Evolutionary conservation across 2,797 vertebrate genomes (phyloP), one percentile per base, ranked within the genome.

Genomic region (Notolepis coatsorum): DNA sequence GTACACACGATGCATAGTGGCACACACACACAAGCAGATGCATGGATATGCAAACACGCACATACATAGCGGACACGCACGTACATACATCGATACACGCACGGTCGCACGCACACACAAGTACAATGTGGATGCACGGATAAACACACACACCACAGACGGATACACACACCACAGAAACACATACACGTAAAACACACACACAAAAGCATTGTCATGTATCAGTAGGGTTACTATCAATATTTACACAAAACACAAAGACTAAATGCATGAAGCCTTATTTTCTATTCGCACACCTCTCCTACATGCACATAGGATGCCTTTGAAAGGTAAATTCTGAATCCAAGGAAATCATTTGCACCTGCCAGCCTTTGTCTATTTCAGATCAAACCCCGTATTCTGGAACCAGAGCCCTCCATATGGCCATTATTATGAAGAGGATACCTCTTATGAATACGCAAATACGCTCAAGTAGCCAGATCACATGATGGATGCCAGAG

Each of bases 301-400:
- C n/a, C n/a, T 61, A 38, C 35, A 23, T 0, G 6, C 45, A 80
- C 51, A 81, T 69, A 76, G 51, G 65, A 46, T 25, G 24, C 55
- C 33, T 78, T 56, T 76, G 42, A 77, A 74, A 73, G 65, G 23
- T 73, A 65, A 1, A 77, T 77, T 77, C 15, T 6, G 66, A 47
- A 88, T 82, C 74, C 52, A 77, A 71, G 23, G 68, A 73, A 80
- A 59, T 18, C 71, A 65, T 69, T 69, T 84, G 87, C 75, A 80
- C 70, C 76, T 82, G 73, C 67, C 77, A 53, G 69, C 58, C 62
- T 76, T 81, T 71, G 60, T 81, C 59, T 39, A 5, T 71, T 53
- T 68, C 41, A 30, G 2, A 66, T 80, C 58, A 64, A 48, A 77
- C 58, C 45, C 61, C 35, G 37, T 41, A 54, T 73, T 71, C n/a